Evolutionary conservation across 1,140 invertebrate species (phyloP).

Genomic region (Papilio helenus): DNA sequence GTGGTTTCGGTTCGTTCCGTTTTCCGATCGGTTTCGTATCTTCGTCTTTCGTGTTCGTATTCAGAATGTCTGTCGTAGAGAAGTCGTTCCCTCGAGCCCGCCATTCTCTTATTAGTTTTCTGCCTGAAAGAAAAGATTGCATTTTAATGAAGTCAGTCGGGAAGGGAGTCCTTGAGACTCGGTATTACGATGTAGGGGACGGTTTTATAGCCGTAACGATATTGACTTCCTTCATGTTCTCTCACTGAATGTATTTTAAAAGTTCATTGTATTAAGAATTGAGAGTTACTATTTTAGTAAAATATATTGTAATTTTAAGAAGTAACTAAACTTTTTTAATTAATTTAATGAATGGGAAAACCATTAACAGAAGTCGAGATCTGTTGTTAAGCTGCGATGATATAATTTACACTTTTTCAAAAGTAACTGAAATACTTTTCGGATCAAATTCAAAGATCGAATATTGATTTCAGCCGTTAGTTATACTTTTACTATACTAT

Average conservation of each 20-base stretch:
- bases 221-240: background rate
- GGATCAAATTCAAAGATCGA: no score
- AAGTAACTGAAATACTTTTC: no score
- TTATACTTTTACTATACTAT: background rate
- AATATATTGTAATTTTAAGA: background rate
- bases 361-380: no score
- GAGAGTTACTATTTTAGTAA: background rate
- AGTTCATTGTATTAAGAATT: background rate
- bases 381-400: no score
- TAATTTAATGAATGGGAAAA: no score
- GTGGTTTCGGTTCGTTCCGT: conserved; percentile 23
- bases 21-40: conserved; percentile 47
- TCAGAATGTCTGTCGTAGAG: conserved; percentile 68
- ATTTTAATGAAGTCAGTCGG: conserved; percentile 62
- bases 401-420: no score
- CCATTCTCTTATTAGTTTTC: conserved; percentile 71
- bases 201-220: conserved; percentile 36
- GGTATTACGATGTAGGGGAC: conserved; percentile 39
- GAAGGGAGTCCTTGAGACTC: conserved; percentile 46
- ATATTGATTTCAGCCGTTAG: no score
- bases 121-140: conserved; percentile 63
- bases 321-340: background rate
- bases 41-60: conserved; percentile 57
- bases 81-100: conserved; percentile 71
- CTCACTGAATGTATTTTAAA: background rate